Percentiles rank a stretch among this genome's conserved stretches.
These are phyloP conservation scores for Anguilla obscura DNA, from an alignment of 2,797 vertebrate genomes.

Conservation along the genomic window DNA sequence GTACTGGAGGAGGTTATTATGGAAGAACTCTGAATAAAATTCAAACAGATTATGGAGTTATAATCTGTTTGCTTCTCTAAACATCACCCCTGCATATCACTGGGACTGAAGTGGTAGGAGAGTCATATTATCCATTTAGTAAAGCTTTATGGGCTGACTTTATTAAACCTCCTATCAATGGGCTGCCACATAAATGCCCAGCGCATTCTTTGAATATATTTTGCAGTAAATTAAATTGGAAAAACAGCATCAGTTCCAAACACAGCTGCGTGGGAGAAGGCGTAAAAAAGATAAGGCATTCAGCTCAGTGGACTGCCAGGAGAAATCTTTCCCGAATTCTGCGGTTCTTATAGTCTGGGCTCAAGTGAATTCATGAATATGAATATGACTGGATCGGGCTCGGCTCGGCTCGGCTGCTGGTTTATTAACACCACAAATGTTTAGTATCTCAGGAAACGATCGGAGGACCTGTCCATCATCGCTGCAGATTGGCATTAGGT, in stretches of 20 bases:
- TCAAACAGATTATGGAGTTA: neutral
- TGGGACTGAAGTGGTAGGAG: slow-evolving; percentile 5
- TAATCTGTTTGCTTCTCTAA: neutral
- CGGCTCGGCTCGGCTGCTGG: slow-evolving; percentile 36
- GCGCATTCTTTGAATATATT: slow-evolving; percentile 22
- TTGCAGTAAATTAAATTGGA: slow-evolving; percentile 24
- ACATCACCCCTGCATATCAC: neutral
- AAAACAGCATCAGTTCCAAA: neutral
- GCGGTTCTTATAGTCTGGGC: slow-evolving; percentile 26
- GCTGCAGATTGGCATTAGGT: slow-evolving; percentile 1
- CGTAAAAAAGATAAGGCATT: slow-evolving; percentile 23
- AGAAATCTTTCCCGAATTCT: slow-evolving; percentile 18
- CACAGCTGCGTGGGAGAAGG: neutral
- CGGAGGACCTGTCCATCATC: slow-evolving; percentile 50
- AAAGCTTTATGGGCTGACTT: neutral
- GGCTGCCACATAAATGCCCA: neutral
- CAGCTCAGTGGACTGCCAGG: slow-evolving; percentile 21
- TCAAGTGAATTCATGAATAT: slow-evolving; percentile 43
- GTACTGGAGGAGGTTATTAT: neutral
- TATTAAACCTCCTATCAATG: slow-evolving; percentile 15
- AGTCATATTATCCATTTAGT: slow-evolving; percentile 14
- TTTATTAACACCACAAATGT: slow-evolving; percentile 47
- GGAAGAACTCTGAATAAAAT: neutral
- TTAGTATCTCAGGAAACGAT: slow-evolving; percentile 35
- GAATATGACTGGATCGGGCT: slow-evolving; percentile 49